These are phyloP conservation scores for Phocides pigmalion DNA, from an alignment of 1,140 invertebrate species.

Conservation along the genomic window DNA sequence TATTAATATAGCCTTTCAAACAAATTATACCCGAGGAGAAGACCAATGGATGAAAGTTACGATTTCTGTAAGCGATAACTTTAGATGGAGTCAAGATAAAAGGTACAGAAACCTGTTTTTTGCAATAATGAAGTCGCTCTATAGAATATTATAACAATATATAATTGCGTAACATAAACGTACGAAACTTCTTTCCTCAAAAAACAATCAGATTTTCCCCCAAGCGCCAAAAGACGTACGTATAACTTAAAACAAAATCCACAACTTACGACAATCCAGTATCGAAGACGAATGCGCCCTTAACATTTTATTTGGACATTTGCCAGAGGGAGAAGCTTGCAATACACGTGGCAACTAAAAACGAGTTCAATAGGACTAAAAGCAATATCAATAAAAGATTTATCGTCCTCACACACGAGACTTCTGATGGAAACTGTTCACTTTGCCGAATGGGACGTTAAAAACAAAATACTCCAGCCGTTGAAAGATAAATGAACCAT, in stretches of 20 bases:
- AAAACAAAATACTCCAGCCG: neutral
- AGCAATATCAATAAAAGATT: constrained; percentile 30
- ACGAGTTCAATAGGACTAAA: constrained; percentile 17
- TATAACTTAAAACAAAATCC: neutral
- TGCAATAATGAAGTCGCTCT: no score
- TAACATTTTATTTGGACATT: neutral
- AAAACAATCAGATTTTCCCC: no score
- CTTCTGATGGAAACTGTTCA: neutral
- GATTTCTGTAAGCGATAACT: no score
- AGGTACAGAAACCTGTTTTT: no score
- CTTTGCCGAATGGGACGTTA: neutral
- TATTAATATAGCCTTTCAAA: no score
- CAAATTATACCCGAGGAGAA: no score
- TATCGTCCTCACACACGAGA: neutral
- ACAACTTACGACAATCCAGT: neutral
- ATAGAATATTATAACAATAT: no score
- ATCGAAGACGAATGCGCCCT: neutral
- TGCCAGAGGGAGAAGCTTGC: neutral
- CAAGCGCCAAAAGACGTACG: no score
- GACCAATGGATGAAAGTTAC: no score
- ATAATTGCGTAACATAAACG: no score
- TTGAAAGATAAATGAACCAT: neutral
- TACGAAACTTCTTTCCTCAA: no score
- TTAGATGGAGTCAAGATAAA: no score
- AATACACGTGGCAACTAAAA: neutral